Conservation (phyloP, 2,797 vertebrate species). For the Serranus cabrilla region DNA sequence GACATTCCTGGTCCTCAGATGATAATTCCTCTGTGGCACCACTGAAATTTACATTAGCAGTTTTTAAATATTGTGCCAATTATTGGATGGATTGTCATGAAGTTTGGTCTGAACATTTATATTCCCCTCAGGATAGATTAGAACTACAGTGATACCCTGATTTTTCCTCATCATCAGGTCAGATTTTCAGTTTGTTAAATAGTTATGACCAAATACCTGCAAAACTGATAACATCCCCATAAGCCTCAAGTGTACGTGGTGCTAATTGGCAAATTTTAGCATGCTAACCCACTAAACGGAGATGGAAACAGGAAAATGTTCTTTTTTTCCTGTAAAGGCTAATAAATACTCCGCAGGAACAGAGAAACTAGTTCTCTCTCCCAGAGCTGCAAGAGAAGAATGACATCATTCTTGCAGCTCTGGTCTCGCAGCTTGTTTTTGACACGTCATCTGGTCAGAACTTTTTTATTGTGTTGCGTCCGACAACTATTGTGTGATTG, state of each 20-base stretch:
- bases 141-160: background rate
- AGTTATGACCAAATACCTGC: background rate
- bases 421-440: too few relatives aligned
- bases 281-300: background rate
- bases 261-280: background rate
- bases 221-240: background rate
- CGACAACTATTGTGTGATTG: too few relatives aligned
- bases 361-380: too few relatives aligned
- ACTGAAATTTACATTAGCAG: background rate
- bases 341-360: too few relatives aligned
- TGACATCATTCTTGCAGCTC: too few relatives aligned
- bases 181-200: too few relatives aligned
- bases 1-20: background rate
- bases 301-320: background rate
- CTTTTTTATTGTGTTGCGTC: too few relatives aligned
- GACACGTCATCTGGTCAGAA: too few relatives aligned
- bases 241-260: background rate
- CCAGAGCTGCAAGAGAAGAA: too few relatives aligned
- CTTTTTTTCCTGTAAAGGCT: too few relatives aligned
- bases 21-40: background rate
- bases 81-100: background rate
- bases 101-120: background rate
- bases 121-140: background rate
- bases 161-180: background rate
- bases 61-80: background rate